Conservation (phyloP, 2,888 invertebrate genomes). For the Tenodera sinensis region DNA sequence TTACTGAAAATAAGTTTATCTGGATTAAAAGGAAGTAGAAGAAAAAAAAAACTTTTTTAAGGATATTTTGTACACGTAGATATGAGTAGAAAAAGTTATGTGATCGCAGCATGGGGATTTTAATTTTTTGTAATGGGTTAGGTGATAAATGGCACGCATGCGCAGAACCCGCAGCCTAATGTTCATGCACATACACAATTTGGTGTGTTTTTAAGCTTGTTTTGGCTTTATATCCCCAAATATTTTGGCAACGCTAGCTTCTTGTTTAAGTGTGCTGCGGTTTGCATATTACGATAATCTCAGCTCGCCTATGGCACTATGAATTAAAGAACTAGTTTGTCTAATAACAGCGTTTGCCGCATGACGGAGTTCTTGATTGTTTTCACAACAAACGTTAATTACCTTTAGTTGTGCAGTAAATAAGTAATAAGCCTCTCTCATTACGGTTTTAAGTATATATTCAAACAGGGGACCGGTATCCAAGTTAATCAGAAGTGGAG, state of each 20-base stretch:
- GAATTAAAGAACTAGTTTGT: neutral
- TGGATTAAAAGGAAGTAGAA: too few species aligned
- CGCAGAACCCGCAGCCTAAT: too few species aligned
- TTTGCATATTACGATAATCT: neutral
- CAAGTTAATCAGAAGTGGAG: neutral
- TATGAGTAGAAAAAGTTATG: too few species aligned
- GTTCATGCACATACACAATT: too few species aligned
- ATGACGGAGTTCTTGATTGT: neutral
- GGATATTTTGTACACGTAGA: too few species aligned
- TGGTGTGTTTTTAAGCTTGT: neutral
- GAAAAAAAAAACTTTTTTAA: too few species aligned
- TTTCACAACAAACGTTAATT: slow-evolving; percentile 9
- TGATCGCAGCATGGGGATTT: too few species aligned
- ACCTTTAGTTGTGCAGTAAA: neutral
- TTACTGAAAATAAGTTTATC: too few species aligned
- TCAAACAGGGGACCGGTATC: neutral
- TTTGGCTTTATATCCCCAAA: neutral
- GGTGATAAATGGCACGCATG: too few species aligned
- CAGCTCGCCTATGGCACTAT: neutral
- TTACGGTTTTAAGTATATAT: neutral
- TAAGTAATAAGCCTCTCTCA: neutral
- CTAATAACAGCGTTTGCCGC: neutral
- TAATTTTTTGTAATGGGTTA: too few species aligned
- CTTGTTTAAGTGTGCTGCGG: neutral
- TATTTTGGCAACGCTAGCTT: neutral